Conservation (phyloP, 2,888 invertebrate species). For the Spodoptera littoralis region DNA sequence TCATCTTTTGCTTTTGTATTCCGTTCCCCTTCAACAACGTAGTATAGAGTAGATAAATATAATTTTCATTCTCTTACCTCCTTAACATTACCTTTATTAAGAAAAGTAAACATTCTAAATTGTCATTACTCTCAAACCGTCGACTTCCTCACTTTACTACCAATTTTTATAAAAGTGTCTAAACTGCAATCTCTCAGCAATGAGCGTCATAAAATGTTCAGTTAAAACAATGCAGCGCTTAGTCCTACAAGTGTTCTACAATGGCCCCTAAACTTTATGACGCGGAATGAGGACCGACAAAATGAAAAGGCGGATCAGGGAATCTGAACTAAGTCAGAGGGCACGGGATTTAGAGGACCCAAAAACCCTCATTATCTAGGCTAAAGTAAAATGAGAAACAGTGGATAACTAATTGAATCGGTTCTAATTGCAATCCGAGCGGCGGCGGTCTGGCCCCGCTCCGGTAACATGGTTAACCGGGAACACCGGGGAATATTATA, state of each 20-base stretch:
- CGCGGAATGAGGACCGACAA: slow-evolving; percentile 32
- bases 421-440: slow-evolving; percentile 57
- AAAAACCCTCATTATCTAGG: slow-evolving; percentile 42
- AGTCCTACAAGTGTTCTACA: slow-evolving; percentile 23
- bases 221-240: slow-evolving; percentile 6
- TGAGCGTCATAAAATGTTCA: background rate
- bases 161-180: too few species aligned
- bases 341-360: slow-evolving; percentile 26
- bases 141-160: too few species aligned
- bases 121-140: too few species aligned
- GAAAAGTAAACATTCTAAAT: too few species aligned
- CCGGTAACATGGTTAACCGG: slow-evolving; percentile 46
- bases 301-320: slow-evolving; percentile 38
- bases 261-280: slow-evolving; percentile 40
- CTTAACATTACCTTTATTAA: too few species aligned
- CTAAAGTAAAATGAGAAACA: slow-evolving; percentile 53
- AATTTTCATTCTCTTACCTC: too few species aligned
- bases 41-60: too few species aligned
- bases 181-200: too few species aligned
- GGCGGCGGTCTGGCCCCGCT: slow-evolving; percentile 32
- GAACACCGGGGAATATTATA: slow-evolving; percentile 48
- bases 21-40: too few species aligned
- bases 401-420: slow-evolving; percentile 57
- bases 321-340: slow-evolving; percentile 23
- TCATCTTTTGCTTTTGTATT: too few species aligned